phyloP scores from a whole-genome alignment of 2,888 invertebrate genomes.

The Drosophila pegasa region DNA sequence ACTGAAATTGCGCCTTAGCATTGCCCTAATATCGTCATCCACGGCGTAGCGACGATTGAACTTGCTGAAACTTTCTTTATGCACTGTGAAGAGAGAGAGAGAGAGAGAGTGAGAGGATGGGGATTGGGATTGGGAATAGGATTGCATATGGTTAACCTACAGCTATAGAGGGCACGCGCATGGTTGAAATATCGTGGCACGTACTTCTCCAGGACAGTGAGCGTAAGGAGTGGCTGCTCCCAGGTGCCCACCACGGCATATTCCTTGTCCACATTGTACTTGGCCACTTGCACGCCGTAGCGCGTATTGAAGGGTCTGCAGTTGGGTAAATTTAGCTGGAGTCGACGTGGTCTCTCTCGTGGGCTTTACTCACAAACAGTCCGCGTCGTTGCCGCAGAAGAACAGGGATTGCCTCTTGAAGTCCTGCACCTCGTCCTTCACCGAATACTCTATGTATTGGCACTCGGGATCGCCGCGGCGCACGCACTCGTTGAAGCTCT shows the following conservation, averaged over 20 bases:
- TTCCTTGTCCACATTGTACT: slow-evolving; percentile 92
- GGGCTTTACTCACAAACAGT: slow-evolving; percentile 89
- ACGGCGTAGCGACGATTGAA: slow-evolving; percentile 90
- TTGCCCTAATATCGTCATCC: slow-evolving; percentile 91
- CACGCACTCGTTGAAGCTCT: slow-evolving; percentile 94
- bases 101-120: background rate
- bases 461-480: slow-evolving; percentile 92
- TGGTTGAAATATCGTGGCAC: slow-evolving; percentile 93
- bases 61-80: slow-evolving; percentile 86
- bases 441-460: slow-evolving; percentile 90
- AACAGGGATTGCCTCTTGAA: slow-evolving; percentile 93
- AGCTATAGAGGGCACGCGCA: slow-evolving; percentile 90
- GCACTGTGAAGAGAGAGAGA: slow-evolving; percentile 58
- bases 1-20: slow-evolving; percentile 93
- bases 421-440: slow-evolving; percentile 92
- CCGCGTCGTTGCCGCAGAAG: slow-evolving; percentile 94
- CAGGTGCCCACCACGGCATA: slow-evolving; percentile 95
- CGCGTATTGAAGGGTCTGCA: slow-evolving; percentile 93
- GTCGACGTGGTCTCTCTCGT: background rate
- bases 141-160: slow-evolving; percentile 84
- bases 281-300: slow-evolving; percentile 92
- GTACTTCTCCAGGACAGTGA: slow-evolving; percentile 93
- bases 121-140: slow-evolving; percentile 32
- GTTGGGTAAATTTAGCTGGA: background rate
- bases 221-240: slow-evolving; percentile 93